These are phyloP conservation scores for Drymonia ruficornis DNA, from an alignment of 2,888 invertebrate genomes.

Conservation along the genomic window DNA sequence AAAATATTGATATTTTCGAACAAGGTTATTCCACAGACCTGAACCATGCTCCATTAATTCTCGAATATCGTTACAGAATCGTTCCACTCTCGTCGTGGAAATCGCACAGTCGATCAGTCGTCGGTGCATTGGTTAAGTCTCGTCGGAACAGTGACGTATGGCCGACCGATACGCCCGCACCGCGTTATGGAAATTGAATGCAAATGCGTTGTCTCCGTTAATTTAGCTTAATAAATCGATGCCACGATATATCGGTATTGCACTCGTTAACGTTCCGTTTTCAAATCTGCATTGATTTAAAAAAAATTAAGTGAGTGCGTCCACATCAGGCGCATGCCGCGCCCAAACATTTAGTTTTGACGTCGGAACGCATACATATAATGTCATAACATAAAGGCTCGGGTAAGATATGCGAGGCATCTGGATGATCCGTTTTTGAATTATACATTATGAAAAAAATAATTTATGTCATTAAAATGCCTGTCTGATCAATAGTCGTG, in stretches of 20 bases:
- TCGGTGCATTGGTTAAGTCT: conserved; percentile 57
- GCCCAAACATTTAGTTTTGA: no score
- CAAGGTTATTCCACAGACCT: no score
- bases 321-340: no score
- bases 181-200: conserved; percentile 82
- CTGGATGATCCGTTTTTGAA: no score
- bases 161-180: conserved; percentile 69
- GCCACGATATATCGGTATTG: conserved; percentile 69
- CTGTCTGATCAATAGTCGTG: no score
- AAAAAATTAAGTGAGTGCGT: no score
- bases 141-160: conserved; percentile 76
- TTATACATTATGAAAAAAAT: no score
- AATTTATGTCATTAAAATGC: no score
- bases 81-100: conserved; percentile 47
- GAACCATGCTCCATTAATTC: not conserved
- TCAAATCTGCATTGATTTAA: conserved; percentile 14
- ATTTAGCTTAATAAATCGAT: conserved; percentile 82
- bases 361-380: no score
- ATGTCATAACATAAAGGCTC: no score
- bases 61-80: conserved; percentile 36
- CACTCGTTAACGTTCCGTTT: conserved; percentile 56
- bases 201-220: conserved; percentile 79
- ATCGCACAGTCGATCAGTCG: conserved; percentile 62
- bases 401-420: no score
- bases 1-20: no score